phyloP scores from a whole-genome alignment of 2,888 invertebrate genomes.

The Apotomis capreana region DNA sequence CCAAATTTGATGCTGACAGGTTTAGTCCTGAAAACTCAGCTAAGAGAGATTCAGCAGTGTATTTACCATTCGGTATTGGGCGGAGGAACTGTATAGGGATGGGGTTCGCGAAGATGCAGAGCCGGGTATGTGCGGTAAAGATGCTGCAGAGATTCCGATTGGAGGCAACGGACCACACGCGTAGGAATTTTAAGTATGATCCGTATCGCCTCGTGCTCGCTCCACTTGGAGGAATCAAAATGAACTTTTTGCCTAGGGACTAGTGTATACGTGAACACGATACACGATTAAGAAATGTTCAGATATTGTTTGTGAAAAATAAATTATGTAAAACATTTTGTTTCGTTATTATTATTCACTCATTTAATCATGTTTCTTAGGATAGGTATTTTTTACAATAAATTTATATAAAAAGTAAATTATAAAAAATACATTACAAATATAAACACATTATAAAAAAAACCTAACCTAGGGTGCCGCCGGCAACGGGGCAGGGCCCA shows the following conservation, averaged over 20 bases:
- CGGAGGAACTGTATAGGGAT: background rate
- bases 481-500: too few species aligned
- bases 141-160: constrained; percentile 5
- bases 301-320: too few species aligned
- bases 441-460: too few species aligned
- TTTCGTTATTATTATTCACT: too few species aligned
- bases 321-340: too few species aligned
- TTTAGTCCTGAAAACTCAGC: constrained; percentile 61
- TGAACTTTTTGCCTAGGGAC: background rate
- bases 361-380: too few species aligned
- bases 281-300: too few species aligned
- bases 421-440: too few species aligned
- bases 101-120: constrained; percentile 10
- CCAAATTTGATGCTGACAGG: constrained; percentile 73
- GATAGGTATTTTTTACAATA: too few species aligned
- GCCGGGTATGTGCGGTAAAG: constrained; percentile 5
- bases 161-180: background rate
- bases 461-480: too few species aligned
- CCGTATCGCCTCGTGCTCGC: constrained; percentile 1
- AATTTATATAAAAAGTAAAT: too few species aligned
- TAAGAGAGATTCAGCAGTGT: constrained; percentile 60
- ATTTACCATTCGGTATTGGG: constrained; percentile 67
- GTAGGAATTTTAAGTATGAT: background rate
- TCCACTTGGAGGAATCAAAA: background rate
- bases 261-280: too few species aligned